Evolutionary conservation across 2,888 invertebrate species (phyloP), one percentile per base, ranked within the genome.

Genomic region (Torymus aiolomorphi): DNA sequence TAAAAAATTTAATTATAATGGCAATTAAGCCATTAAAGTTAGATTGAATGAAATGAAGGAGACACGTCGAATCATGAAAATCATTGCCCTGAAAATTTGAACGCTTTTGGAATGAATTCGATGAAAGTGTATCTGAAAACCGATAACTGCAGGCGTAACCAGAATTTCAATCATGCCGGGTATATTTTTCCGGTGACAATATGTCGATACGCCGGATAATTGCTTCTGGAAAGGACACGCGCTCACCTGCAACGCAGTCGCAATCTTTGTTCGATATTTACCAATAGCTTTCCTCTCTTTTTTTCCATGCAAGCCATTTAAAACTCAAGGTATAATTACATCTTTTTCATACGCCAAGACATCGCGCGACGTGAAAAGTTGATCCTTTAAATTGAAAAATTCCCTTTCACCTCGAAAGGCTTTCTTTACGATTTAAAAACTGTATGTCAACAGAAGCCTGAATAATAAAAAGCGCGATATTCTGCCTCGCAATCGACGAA

Each of bases 201-300:
- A 75, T 80, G 75, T 71, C 79, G 75, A 80, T 71, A 80, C 61
- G 65, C n/a, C 20, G 56, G 65, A 75, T 62, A 73, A 70, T 75
- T 75, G 75, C 79, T 79, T 70, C 70, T 75, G 74, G 52, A 75
- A 74, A 59, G 18, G 78, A 72, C 78, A 61, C 31, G 65, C 65
- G 67, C 62, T 76, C 76, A 66, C 2, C 56, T 18, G 57, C 65
- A 70, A 54, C 65, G 63, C 67, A 59, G 75, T 5, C 49, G n/a
- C 63, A 31, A 59, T 66, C 18, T 70, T 69, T 70, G 59, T 61
- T 56, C 61, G 13, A 77, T 71, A 49, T 77, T 72, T 77, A 62
- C 56, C 59, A 75, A 18, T 63, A 65, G 51, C 59, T 63, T 75
- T 63, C 24, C 54, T 72, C 52, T 20, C 16, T 11, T 8, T 57